These are phyloP conservation scores for Ommatoiulus sabulosus DNA, from an alignment of 2,888 invertebrate genomes.

Conservation along the genomic window DNA sequence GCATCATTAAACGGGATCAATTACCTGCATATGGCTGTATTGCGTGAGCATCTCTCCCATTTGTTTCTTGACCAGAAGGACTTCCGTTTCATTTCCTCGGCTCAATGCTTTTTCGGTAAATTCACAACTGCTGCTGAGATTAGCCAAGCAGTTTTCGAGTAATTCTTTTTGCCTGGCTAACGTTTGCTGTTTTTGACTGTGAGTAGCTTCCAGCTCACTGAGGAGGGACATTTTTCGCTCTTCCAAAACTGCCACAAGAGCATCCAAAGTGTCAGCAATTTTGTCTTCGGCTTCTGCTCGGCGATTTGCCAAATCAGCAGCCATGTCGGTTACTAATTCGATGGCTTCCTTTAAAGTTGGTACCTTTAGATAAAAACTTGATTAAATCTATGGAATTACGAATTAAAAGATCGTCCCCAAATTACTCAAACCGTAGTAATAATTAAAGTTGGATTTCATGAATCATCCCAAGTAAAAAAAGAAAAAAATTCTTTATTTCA, in stretches of 20 bases:
- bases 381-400: neutral
- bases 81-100: slow-evolving; percentile 69
- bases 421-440: no score
- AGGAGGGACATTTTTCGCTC: slow-evolving; percentile 66
- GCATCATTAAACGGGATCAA: neutral
- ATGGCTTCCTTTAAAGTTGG: slow-evolving; percentile 66
- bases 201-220: slow-evolving; percentile 65
- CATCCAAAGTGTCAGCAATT: slow-evolving; percentile 66
- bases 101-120: slow-evolving; percentile 70
- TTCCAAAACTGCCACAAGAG: slow-evolving; percentile 65
- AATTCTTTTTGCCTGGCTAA: slow-evolving; percentile 66
- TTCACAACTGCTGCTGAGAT: slow-evolving; percentile 68
- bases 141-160: slow-evolving; percentile 67
- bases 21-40: slow-evolving; percentile 64
- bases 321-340: slow-evolving; percentile 64
- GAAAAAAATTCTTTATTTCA: no score
- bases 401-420: no score
- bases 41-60: slow-evolving; percentile 68
- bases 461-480: no score
- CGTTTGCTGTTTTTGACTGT: slow-evolving; percentile 65
- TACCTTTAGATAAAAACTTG: slow-evolving; percentile 61
- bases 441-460: no score
- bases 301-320: slow-evolving; percentile 63
- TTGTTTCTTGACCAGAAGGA: slow-evolving; percentile 70
- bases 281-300: slow-evolving; percentile 64